Conservation (phyloP, 2,797 vertebrate species). For the Galagoides demidoff region DNA sequence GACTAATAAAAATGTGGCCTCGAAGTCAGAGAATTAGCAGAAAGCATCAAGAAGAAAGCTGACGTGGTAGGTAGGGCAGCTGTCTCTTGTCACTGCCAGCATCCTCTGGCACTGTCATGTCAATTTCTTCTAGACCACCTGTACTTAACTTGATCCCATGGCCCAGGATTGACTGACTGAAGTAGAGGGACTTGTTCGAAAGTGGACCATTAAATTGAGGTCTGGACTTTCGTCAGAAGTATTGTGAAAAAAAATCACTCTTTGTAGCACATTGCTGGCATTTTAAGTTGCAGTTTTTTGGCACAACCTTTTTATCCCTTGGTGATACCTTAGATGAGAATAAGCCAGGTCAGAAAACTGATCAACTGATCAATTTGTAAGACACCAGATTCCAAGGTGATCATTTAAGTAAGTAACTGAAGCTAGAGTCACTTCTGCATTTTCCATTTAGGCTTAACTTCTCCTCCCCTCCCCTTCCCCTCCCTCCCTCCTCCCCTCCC, state of each 20-base stretch:
- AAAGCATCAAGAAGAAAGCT: background rate
- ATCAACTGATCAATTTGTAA: background rate
- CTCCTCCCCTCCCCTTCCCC: background rate
- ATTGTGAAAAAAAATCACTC: background rate
- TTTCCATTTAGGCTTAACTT: background rate
- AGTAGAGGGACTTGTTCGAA: background rate
- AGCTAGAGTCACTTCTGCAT: background rate
- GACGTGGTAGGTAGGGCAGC: fast-evolving
- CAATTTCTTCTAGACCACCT: background rate
- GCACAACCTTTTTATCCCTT: background rate
- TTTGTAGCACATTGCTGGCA: background rate
- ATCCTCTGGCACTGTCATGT: too few relatives aligned
- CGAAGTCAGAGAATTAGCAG: background rate
- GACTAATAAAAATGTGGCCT: background rate
- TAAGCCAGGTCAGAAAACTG: background rate
- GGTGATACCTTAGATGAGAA: background rate
- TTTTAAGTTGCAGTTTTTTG: background rate
- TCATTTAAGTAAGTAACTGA: background rate
- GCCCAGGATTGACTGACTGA: background rate
- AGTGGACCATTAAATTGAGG: background rate
- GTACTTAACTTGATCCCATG: background rate
- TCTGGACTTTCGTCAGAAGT: background rate
- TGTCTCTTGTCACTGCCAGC: background rate
- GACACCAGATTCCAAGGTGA: background rate
- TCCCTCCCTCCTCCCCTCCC: too few relatives aligned